phyloP scores from a whole-genome alignment of 2,113 vertebrate species.

The Anhinga rufa region DNA sequence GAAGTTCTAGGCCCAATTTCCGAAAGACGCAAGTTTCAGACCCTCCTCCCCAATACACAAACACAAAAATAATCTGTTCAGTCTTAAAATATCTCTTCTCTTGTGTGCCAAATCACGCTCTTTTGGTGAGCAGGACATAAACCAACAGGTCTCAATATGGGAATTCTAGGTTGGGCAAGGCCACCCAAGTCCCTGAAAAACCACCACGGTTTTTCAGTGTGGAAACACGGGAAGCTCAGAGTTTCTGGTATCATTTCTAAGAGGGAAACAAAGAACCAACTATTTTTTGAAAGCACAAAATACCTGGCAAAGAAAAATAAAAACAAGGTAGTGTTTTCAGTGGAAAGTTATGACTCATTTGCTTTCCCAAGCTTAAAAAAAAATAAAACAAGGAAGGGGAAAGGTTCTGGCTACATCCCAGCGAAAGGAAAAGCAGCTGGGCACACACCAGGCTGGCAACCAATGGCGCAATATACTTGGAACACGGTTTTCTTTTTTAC shows the following conservation, averaged over 20 bases:
- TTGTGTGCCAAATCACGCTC: background rate
- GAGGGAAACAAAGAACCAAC: background rate
- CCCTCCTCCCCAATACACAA: background rate
- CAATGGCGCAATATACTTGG: background rate
- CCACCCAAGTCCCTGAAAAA: background rate
- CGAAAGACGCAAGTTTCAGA: background rate
- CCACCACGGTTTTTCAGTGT: accelerated
- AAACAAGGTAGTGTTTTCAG: background rate
- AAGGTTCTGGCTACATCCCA: background rate
- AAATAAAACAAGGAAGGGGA: background rate
- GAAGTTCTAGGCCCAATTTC: background rate
- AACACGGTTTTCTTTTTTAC: background rate
- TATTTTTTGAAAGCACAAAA: background rate
- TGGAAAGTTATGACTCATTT: background rate
- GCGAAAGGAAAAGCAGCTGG: background rate
- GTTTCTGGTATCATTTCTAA: background rate
- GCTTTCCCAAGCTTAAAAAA: background rate
- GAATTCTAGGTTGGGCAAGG: background rate
- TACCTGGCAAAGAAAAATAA: background rate
- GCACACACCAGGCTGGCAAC: background rate
- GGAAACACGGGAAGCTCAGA: background rate
- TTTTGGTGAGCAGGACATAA: background rate
- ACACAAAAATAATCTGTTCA: background rate
- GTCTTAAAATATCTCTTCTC: background rate
- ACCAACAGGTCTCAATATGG: background rate